Evolutionary conservation across 2,888 invertebrate species (phyloP), one percentile per base, ranked within the genome.

Genomic region (Phasia obesa): DNA sequence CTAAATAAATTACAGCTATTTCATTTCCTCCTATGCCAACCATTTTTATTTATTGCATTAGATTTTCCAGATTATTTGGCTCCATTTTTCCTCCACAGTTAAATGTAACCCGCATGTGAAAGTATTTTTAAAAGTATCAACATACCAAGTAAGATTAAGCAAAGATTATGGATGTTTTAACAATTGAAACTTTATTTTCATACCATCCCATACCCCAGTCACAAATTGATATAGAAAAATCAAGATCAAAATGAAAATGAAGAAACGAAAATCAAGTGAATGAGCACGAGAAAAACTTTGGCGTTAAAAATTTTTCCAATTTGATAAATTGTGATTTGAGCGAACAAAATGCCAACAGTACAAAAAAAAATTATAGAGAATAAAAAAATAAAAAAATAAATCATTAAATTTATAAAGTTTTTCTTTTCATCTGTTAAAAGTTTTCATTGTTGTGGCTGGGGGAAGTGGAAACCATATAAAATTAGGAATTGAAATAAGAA

Each of bases 241-340:
- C 44, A 35, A 64, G 13, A 38, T n/a, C 2, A 44, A 44, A 17
- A 44, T 4, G 7, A 44, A 42, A 23, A 64, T 62, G 53, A 27
- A 13, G 17, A 17, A 59, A 42, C 49, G 65, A n/a, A 53, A 67
- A 75, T 51, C 51, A 51, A 69, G n/a, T 21, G 38, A 62, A 25
- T 42, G 38, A 49, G 51, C 7, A 27, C 70, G 69, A 47, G 64
- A 27, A 62, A 79, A 83, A 83, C 79, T 79, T 83, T 79, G 83
- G 83, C 74, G 79, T 79, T 69, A 81, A 84, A 76, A 71, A 81
- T 55, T 69, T 76, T 81, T 69, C 76, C 77, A 84, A 83, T 83
- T 84, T 83, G 76, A 84, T 83, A 84, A 84, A 84, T 83, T 80
- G 77, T 74, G 69, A 81, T 84, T 77, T 70, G 64, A 80, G 53